Percentiles rank a stretch among this genome's conserved stretches.
Conservation (phyloP, 2,888 invertebrate species). For the Chorisops tibialis region DNA sequence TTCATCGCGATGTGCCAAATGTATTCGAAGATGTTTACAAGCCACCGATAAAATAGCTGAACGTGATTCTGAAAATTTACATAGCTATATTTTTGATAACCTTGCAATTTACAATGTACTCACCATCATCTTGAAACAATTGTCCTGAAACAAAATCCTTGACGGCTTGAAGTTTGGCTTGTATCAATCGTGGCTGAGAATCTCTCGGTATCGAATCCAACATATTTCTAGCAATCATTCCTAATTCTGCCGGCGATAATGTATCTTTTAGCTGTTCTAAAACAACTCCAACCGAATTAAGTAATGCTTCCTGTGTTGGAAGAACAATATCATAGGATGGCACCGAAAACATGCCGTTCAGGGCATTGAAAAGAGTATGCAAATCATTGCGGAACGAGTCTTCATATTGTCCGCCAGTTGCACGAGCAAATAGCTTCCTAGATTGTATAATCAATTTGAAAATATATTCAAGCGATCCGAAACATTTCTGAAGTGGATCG, state of each 20-base stretch:
- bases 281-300: slow-evolving; percentile 78
- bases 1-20: slow-evolving; percentile 78
- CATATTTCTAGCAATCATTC: slow-evolving; percentile 74
- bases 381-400: slow-evolving; percentile 82
- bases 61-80: slow-evolving; percentile 67
- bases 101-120: slow-evolving; percentile 35
- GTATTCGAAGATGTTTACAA: slow-evolving; percentile 80
- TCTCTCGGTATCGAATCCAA: slow-evolving; percentile 64
- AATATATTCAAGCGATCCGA: slow-evolving; percentile 86
- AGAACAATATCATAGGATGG: slow-evolving; percentile 71
- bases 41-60: slow-evolving; percentile 77
- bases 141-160: slow-evolving; percentile 74
- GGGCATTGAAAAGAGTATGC: slow-evolving; percentile 72
- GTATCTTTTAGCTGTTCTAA: slow-evolving; percentile 77
- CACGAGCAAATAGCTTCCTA: slow-evolving; percentile 74
- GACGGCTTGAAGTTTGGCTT: slow-evolving; percentile 78
- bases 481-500: slow-evolving; percentile 85
- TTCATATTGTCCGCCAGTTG: slow-evolving; percentile 84
- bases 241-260: slow-evolving; percentile 71
- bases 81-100: background rate
- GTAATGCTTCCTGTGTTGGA: slow-evolving; percentile 75
- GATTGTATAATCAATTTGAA: slow-evolving; percentile 92
- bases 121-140: slow-evolving; percentile 70
- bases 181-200: slow-evolving; percentile 64
- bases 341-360: slow-evolving; percentile 72